A percentile compares a stretch with the other conserved stretches of the same genome.
Evolutionary conservation across 2,113 vertebrate species (phyloP).

Genomic region (Macquaria ambigua): DNA sequence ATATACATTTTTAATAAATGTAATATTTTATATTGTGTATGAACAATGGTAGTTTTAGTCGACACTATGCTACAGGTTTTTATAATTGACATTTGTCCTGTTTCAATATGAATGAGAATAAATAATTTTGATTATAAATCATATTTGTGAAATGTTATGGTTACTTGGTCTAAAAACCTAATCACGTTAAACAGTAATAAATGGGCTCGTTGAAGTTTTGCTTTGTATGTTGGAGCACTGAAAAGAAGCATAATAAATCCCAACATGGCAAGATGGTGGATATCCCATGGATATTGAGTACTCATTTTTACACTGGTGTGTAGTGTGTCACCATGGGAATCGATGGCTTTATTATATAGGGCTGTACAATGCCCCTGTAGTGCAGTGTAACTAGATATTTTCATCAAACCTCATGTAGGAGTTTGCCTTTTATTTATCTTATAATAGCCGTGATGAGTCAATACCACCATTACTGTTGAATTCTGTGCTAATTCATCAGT

Average conservation of each 20-base stretch:
- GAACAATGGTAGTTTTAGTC: slow-evolving; percentile 30
- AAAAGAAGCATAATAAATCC: not conserved
- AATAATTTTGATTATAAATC: slow-evolving; percentile 59
- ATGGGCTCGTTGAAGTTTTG: not conserved
- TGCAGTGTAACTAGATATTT: not conserved
- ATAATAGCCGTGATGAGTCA: not conserved
- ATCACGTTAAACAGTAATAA: not conserved
- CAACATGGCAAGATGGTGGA: not conserved
- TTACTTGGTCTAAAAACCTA: too few species aligned
- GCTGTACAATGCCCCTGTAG: not conserved
- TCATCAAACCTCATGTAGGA: not conserved
- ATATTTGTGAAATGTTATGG: slow-evolving; percentile 20
- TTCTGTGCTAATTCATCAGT: not conserved
- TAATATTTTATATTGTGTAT: slow-evolving; percentile 65
- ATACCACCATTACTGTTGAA: not conserved
- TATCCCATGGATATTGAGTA: not conserved
- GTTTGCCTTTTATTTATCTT: not conserved
- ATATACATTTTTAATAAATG: slow-evolving; percentile 45
- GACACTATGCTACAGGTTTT: slow-evolving; percentile 50
- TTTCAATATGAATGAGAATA: slow-evolving; percentile 57
- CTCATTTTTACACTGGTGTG: not conserved
- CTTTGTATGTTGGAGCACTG: not conserved
- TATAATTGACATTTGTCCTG: slow-evolving; percentile 44
- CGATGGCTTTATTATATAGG: not conserved
- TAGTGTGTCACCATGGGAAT: not conserved